Percentiles rank a stretch among this genome's conserved stretches.
These are phyloP conservation scores for Drosophila eohydei DNA, from an alignment of 2,888 invertebrate genomes.

Conservation along the genomic window DNA sequence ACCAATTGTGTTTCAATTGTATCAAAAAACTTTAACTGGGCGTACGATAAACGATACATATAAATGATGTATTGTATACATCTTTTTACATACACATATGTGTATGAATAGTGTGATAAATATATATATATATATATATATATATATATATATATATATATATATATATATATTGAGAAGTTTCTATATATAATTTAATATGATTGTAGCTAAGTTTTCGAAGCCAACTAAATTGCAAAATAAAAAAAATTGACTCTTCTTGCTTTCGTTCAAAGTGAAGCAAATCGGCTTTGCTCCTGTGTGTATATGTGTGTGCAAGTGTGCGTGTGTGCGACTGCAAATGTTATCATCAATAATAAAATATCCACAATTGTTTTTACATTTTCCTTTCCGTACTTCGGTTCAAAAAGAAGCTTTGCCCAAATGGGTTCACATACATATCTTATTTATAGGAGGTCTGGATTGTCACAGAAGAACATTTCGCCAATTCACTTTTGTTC, in stretches of 20 bases:
- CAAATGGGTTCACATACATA: slow-evolving; percentile 5
- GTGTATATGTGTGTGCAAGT: background rate
- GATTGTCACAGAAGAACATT: background rate
- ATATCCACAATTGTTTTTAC: slow-evolving; percentile 16
- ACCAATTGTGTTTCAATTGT: slow-evolving; percentile 15
- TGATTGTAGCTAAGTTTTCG: background rate
- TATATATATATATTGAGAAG: background rate
- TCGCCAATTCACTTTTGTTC: background rate
- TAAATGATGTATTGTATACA: too few species aligned
- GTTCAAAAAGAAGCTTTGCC: slow-evolving; percentile 13
- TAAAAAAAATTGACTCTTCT: slow-evolving; percentile 3
- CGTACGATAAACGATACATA: background rate
- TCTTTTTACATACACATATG: too few species aligned
- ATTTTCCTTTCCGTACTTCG: slow-evolving; percentile 4
- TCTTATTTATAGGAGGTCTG: slow-evolving; percentile 10
- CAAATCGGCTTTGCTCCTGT: slow-evolving; percentile 26
- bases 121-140: background rate
- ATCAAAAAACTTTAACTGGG: background rate
- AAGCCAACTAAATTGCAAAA: background rate
- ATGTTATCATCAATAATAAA: slow-evolving; percentile 16
- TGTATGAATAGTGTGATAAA: too few species aligned
- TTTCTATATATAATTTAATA: background rate
- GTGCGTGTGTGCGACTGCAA: background rate
- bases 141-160: background rate
- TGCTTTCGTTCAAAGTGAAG: background rate